Base-by-base conservation (phyloP, 35 echinoderm and acorn worm genomes). In the Heliocidaris tuberculata region DNA sequence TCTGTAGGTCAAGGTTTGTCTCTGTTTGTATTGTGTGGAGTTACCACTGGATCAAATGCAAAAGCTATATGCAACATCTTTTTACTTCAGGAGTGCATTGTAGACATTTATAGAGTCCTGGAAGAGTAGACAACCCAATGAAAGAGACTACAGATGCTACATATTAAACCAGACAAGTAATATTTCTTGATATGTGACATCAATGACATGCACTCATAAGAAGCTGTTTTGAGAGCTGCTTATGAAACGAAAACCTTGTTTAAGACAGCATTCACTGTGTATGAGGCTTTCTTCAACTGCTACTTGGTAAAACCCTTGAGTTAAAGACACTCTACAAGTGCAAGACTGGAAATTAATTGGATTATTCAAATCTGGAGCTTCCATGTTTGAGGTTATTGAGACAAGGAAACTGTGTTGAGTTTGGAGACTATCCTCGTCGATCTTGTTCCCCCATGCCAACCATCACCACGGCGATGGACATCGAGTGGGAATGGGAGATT, bases 401-500 rank as follows among this genome's bases (percentile, higher is more conserved):
- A 78, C 17, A n/a, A 78, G 21, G 27, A 7, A 78, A 78, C 7
- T 19, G 7, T n/a, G 21, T 29, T 85, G 93, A 85, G 71, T 94
- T 47, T 47, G 1, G 35, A 47, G 49, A 85, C 59, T 13, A 21
- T 94, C 93, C 31, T 31, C 2, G 6, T 94, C 31, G 5, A 31
- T 47, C 85, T 35, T 94, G 35, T 15, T 42, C 71, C 30, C 30
- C 86, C 94, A 94, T 85, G 94, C 78, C 86, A 94, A 94, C 78
- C 11, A 86, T 94, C 49, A 47, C 31, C 5, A 13, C 16, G 11
- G 94, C 89, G 78, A 96, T 94, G 88, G 96, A 96, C 86, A 16
- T 96, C 30, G 96, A 96, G 65, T 96, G 96, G 96, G 96, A 96
- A 92, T 95, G 94, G 86, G 96, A 96, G 78, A 96, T 96, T 35